phyloP scores from a whole-genome alignment of 2,797 vertebrate species.

The Discoglossus pictus region DNA sequence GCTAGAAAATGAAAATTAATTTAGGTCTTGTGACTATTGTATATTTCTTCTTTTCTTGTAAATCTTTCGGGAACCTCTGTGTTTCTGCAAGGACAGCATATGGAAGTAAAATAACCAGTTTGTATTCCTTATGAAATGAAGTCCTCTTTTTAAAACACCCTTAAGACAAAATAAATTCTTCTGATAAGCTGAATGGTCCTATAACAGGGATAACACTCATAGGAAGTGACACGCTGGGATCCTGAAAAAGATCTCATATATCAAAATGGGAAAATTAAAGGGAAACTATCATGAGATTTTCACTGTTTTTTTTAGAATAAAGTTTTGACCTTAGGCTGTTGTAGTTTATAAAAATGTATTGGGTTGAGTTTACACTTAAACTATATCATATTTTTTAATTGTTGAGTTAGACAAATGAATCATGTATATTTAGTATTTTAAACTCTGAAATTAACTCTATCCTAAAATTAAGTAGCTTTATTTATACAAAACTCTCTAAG shows the following conservation, averaged over 20 bases:
- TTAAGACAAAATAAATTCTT: conserved; percentile 31
- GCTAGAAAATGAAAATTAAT: conserved; percentile 49
- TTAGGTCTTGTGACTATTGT: conserved; percentile 45
- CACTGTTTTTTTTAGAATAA: too few relatives aligned
- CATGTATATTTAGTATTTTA: too few relatives aligned
- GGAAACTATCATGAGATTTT: too few relatives aligned
- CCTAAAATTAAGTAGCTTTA: too few relatives aligned
- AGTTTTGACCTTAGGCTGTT: too few relatives aligned
- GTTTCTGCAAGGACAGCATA: conserved; percentile 39
- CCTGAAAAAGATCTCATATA: conserved; percentile 24
- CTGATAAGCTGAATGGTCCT: conserved; percentile 22
- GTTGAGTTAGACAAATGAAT: too few relatives aligned
- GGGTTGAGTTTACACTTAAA: too few relatives aligned
- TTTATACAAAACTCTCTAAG: too few relatives aligned
- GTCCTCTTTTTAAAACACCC: conserved; percentile 34
- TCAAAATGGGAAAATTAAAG: too few relatives aligned
- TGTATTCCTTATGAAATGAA: conserved; percentile 35
- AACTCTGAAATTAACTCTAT: too few relatives aligned
- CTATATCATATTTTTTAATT: too few relatives aligned
- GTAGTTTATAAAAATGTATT: too few relatives aligned
- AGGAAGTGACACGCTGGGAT: conserved; percentile 9
- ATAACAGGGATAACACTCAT: conserved; percentile 23
- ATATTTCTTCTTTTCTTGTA: conserved; percentile 41
- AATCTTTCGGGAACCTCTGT: conserved; percentile 36
- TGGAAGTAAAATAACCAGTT: conserved; percentile 36